These are phyloP conservation scores for Cryptops parisi DNA, from an alignment of 2,888 invertebrate species.

Conservation along the genomic window DNA sequence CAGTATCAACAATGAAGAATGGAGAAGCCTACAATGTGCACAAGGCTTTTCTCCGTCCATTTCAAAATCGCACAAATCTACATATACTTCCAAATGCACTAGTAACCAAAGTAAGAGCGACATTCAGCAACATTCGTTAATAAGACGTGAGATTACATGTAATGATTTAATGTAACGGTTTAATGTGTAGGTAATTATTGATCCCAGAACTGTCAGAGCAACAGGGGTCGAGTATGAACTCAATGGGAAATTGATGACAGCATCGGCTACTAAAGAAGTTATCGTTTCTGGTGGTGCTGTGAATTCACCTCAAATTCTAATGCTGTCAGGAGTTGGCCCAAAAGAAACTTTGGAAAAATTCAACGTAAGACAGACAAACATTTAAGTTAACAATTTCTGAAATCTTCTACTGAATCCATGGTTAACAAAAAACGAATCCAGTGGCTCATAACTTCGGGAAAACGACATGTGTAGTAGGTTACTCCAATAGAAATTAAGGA, in stretches of 20 bases:
- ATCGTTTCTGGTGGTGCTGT: constrained; percentile 9
- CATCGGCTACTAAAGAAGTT: constrained; percentile 2
- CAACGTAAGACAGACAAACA: constrained; percentile 1
- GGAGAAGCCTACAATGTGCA: constrained; percentile 9
- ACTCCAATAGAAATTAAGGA: too few relatives aligned
- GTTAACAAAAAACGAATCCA: too few relatives aligned
- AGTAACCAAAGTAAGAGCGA: constrained; percentile 6
- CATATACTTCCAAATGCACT: constrained; percentile 4
- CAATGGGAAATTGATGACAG: not conserved
- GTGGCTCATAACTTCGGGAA: too few relatives aligned
- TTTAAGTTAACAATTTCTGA: not conserved
- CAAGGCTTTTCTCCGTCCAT: constrained; percentile 8
- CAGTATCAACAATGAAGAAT: constrained; percentile 11
- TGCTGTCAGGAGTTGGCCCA: constrained; percentile 12
- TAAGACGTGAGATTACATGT: too few relatives aligned
- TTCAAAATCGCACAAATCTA: constrained; percentile 1
- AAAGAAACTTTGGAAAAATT: not conserved
- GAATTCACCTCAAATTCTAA: constrained; percentile 9
- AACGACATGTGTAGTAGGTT: too few relatives aligned
- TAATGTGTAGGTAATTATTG: not conserved
- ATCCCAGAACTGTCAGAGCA: not conserved
- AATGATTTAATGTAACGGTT: not conserved
- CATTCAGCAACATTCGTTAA: too few relatives aligned
- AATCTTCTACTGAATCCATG: too few relatives aligned
- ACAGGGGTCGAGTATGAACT: constrained; percentile 6